A percentile compares a stretch with the other conserved stretches of the same genome.
phyloP scores from a whole-genome alignment of 2,113 vertebrate species.

The Eulemur macaco region DNA sequence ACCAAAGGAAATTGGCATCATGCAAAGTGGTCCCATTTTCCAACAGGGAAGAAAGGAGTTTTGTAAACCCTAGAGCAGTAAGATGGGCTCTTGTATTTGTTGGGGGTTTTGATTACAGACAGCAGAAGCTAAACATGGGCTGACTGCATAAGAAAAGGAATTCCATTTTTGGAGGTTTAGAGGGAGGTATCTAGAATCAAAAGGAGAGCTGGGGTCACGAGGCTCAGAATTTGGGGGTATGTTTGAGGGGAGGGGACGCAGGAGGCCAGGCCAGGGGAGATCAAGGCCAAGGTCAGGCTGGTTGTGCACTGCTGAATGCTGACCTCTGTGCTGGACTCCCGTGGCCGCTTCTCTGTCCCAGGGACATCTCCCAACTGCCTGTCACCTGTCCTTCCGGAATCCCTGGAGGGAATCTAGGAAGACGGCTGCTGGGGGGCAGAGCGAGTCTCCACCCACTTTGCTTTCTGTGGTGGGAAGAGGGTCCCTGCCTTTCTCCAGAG shows the following conservation, averaged over 20 bases:
- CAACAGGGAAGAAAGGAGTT: neutral
- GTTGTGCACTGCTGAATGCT: neutral
- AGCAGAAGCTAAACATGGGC: neutral
- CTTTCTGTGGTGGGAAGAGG: neutral
- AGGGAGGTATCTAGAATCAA: neutral
- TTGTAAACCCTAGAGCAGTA: neutral
- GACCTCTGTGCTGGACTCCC: neutral
- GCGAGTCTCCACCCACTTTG: neutral
- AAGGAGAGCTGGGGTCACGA: neutral
- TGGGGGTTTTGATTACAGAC: neutral
- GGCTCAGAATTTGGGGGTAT: neutral
- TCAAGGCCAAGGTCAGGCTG: neutral
- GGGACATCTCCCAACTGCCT: neutral
- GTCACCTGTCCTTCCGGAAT: neutral
- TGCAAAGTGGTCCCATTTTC: neutral
- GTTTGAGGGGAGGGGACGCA: rapidly evolving
- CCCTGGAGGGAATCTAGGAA: neutral
- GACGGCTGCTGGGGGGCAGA: neutral
- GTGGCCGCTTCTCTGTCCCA: neutral
- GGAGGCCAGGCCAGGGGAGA: neutral
- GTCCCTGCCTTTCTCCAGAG: neutral
- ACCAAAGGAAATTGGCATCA: neutral
- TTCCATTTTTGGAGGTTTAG: neutral
- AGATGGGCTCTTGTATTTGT: neutral
- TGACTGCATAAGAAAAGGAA: neutral